Evolutionary conservation across 1,140 invertebrate species (phyloP), one percentile per base, ranked within the genome.

Genomic region (Drosophila mayri): DNA sequence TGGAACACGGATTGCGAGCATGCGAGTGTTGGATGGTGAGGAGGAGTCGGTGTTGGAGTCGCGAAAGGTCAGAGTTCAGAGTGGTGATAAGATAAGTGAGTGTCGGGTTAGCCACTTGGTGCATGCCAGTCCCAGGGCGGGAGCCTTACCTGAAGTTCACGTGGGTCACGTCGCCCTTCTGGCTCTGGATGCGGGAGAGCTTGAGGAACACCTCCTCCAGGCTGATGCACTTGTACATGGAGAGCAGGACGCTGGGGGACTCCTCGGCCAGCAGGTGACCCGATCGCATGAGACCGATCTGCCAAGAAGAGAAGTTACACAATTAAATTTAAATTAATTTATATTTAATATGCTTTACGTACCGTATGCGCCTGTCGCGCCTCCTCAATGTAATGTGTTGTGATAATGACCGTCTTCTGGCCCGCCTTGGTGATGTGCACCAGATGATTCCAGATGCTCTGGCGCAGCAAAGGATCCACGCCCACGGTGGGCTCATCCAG

Each of bases 401-500:
- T 98, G 76, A 98, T 97, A 76, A 99, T 98, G 67, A 99, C 96
- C 8, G 97, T 98, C 87, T 97, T 98, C 80, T 95, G 95, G 28
- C 96, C 95, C 59, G 96, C 96, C 93, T 95, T 95, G 75, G 97
- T 96, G 73, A 98, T 96, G 85, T 96, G 95, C 22, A 98, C 95
- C 81, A 98, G 93, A 90, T 98, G 97, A 78, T 97, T 96, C 97
- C 97, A 99, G 81, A 99, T 98, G 87, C 97, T 97, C 93, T 97
- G 96, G 68, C 97, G 94, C 16, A 98, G 94, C 25, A 98, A 93
- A 0, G 97, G 97, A 94, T 99, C 98, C 22, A 99, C 97, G 25
- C 98, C 98, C 20, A 99, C 98, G 0, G 98, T 99, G 0, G 98
- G 98, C 92, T 99, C 98, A 92, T 99, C 98, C 14, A 99, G 94